Conservation (phyloP, 2,113 vertebrate genomes). For the Agapornis roseicollis region DNA sequence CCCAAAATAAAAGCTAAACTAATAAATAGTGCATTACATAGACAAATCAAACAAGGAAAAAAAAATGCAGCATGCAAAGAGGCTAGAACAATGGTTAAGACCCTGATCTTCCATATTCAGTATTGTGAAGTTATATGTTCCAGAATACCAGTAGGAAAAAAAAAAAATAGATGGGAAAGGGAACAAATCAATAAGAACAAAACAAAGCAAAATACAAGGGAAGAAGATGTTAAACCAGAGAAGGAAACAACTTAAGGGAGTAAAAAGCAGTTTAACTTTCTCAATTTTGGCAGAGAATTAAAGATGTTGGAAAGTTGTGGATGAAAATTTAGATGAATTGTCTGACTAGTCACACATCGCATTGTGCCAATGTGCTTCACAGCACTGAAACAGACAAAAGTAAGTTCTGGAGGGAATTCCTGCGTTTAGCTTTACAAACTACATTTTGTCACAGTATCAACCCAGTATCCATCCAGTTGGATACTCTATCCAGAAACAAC, state of each 20-base stretch:
- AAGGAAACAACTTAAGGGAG: neutral
- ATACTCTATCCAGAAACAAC: neutral
- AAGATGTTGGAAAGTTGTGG: neutral
- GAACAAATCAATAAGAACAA: neutral
- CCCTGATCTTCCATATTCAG: rapidly evolving
- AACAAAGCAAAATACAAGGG: neutral
- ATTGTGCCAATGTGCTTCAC: neutral
- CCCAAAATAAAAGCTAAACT: neutral
- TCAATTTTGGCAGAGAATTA: neutral
- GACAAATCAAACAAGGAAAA: neutral
- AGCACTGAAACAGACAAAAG: neutral
- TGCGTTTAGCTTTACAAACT: neutral
- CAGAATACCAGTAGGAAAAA: neutral
- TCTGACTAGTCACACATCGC: neutral
- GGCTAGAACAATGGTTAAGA: neutral
- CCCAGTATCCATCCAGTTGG: neutral
- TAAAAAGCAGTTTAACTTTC: neutral
- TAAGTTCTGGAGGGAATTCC: neutral
- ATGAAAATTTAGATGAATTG: neutral
- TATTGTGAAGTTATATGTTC: neutral
- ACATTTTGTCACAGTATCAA: neutral
- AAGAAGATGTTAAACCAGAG: neutral
- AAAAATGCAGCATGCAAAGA: neutral
- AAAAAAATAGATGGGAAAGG: neutral
- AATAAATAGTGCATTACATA: neutral